Percentiles rank a stretch among this genome's conserved stretches.
Conservation (phyloP, 2,113 vertebrate genomes). For the Sapayoa aenigma region DNA sequence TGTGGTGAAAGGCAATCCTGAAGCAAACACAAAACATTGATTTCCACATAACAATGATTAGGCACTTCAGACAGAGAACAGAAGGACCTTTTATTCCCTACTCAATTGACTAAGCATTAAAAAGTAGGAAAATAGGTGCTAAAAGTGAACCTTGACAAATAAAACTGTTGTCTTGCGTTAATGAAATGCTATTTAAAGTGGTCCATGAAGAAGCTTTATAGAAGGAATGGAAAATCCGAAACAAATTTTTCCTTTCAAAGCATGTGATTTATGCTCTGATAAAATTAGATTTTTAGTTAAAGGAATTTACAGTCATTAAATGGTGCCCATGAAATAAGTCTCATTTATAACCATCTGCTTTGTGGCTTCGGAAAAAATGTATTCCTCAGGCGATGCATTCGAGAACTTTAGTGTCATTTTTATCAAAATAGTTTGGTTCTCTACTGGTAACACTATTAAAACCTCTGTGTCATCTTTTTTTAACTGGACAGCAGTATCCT, state of each 20-base stretch:
- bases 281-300: constrained; percentile 79
- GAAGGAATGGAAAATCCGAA: constrained; percentile 63
- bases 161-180: constrained; percentile 55
- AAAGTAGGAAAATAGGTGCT: constrained; percentile 52
- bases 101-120: constrained; percentile 22
- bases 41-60: constrained; percentile 37
- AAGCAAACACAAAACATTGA: neutral
- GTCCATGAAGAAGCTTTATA: constrained; percentile 46
- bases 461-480: neutral
- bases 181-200: constrained; percentile 63
- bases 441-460: neutral
- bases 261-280: constrained; percentile 66
- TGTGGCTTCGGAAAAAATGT: constrained; percentile 45
- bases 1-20: neutral
- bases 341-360: constrained; percentile 75
- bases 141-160: constrained; percentile 46
- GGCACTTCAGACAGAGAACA: constrained; percentile 13
- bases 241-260: constrained; percentile 56
- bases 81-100: constrained; percentile 31
- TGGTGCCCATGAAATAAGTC: constrained; percentile 59
- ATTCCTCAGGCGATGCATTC: constrained; percentile 41
- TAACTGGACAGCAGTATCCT: neutral
- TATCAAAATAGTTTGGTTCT: constrained; percentile 38
- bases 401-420: constrained; percentile 28
- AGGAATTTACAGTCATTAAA: constrained; percentile 72